Base-by-base conservation (phyloP, 2,888 invertebrate genomes). In the Meganola albula region DNA sequence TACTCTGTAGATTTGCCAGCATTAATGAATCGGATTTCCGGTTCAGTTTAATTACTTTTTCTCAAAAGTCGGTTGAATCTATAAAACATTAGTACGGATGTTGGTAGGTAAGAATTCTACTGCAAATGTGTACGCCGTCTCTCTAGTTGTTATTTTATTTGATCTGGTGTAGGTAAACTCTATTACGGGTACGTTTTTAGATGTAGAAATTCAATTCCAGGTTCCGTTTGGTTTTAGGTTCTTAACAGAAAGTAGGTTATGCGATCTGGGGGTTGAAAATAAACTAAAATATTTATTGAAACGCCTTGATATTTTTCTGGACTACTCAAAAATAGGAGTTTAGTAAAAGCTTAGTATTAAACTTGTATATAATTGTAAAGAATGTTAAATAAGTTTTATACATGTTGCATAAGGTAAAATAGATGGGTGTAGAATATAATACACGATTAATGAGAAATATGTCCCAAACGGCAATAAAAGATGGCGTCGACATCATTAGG, bases 401-500 rank as follows among this genome's bases (percentile, higher is more conserved):
- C n/a, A n/a, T n/a, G n/a, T n/a, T n/a, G n/a, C n/a, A n/a, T n/a
- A n/a, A n/a, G n/a, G n/a, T n/a, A n/a, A n/a, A n/a, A n/a, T n/a
- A n/a, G n/a, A 37, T 42, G 54, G 57, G 58, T 60, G 60, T 58
- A 60, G 58, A 60, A 57, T 61, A 67, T 64, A 69, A 70, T 69
- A 66, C 66, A 68, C 64, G 68, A 74, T 79, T 78, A 76, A 74
- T 78, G 74, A 78, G 75, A 76, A 71, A 74, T 76, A 74, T 72
- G 72, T 76, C 67, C 65, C 63, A 58, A 56, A 57, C 57, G 69
- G 75, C 73, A 74, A 76, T 80, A 78, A 80, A 76, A 78, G 73
- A 74, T 72, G 74, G 71, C 68, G 73, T 74, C 72, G 59, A 65
- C 77, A 73, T 84, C 82, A 82, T 84, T 84, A 84, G 78, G 72